These are phyloP conservation scores for Brachionus rotundiformis DNA, from an alignment of 1,140 invertebrate species.

Conservation along the genomic window DNA sequence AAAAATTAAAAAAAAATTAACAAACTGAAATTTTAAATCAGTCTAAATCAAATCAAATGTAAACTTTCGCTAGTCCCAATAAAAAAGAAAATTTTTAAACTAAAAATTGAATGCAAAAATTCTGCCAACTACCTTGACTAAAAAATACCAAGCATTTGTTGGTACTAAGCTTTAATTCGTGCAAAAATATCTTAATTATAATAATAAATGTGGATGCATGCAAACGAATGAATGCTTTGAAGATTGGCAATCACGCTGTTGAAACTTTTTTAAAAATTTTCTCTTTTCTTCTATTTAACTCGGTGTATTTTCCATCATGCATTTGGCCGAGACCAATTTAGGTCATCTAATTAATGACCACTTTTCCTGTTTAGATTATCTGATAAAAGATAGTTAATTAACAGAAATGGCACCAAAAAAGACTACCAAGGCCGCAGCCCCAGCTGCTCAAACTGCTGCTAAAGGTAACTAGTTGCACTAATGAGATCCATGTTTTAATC, in stretches of 20 bases:
- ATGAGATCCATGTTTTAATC: neutral
- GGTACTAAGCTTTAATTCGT: neutral
- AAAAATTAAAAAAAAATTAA: neutral
- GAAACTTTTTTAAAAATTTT: slow-evolving; percentile 35
- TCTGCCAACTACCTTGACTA: slow-evolving; percentile 40
- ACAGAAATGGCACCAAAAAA: slow-evolving; percentile 48
- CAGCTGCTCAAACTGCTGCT: slow-evolving; percentile 28
- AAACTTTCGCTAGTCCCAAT: neutral
- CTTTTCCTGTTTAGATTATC: slow-evolving; percentile 20
- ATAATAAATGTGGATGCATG: slow-evolving; percentile 48
- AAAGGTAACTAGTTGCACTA: neutral
- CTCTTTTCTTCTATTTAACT: slow-evolving; percentile 11
- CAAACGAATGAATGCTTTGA: slow-evolving; percentile 23
- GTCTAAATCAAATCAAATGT: neutral
- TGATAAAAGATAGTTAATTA: slow-evolving; percentile 21
- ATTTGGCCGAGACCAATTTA: neutral
- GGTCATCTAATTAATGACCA: neutral
- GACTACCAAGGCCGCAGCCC: slow-evolving; percentile 3
- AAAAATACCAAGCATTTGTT: neutral
- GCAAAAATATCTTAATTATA: slow-evolving; percentile 15
- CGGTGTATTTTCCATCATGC: slow-evolving; percentile 6
- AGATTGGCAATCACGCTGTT: slow-evolving; percentile 35
- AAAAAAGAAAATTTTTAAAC: neutral
- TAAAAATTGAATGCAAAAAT: neutral
- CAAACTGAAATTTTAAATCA: neutral